A percentile compares a stretch with the other conserved stretches of the same genome.
These are phyloP conservation scores for Carollia perspicillata DNA, from an alignment of 2,113 vertebrate species.

Conservation along the genomic window DNA sequence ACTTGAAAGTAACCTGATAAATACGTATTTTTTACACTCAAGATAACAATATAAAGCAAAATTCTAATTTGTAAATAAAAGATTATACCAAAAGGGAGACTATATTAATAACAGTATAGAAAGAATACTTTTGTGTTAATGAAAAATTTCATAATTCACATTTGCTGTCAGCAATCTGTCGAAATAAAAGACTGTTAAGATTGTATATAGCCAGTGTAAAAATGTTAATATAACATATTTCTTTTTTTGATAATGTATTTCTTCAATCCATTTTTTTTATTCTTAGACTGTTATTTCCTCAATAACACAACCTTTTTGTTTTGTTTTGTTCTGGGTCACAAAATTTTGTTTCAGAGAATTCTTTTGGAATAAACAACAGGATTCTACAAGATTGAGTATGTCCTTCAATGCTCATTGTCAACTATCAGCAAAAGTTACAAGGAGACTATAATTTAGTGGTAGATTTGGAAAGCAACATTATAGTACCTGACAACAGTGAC, in stretches of 20 bases:
- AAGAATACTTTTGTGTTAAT: not conserved
- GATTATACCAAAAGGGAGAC: not conserved
- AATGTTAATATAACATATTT: conserved; percentile 63
- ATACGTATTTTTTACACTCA: not conserved
- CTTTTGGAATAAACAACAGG: conserved; percentile 58
- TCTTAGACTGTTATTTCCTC: not conserved
- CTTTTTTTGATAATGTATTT: conserved; percentile 8
- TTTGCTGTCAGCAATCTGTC: conserved; percentile 3
- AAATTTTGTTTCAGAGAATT: conserved; percentile 5
- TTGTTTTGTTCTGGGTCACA: conserved; percentile 18
- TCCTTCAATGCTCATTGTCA: not conserved
- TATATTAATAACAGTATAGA: not conserved
- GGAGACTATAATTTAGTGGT: not conserved
- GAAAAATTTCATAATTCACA: not conserved
- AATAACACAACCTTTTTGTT: not conserved
- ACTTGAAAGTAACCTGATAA: not conserved
- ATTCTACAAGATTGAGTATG: not conserved
- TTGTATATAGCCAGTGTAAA: conserved; percentile 61
- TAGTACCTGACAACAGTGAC: not conserved
- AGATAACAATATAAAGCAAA: not conserved
- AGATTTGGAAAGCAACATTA: not conserved
- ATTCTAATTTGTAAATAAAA: conserved; percentile 31
- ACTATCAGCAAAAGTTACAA: not conserved
- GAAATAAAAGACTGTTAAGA: conserved; percentile 19
- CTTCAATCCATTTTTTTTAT: conserved; percentile 25